A percentile compares a stretch with the other conserved stretches of the same genome.
phyloP scores from a whole-genome alignment of 2,888 invertebrate species.

The Yponomeuta plumbellus region DNA sequence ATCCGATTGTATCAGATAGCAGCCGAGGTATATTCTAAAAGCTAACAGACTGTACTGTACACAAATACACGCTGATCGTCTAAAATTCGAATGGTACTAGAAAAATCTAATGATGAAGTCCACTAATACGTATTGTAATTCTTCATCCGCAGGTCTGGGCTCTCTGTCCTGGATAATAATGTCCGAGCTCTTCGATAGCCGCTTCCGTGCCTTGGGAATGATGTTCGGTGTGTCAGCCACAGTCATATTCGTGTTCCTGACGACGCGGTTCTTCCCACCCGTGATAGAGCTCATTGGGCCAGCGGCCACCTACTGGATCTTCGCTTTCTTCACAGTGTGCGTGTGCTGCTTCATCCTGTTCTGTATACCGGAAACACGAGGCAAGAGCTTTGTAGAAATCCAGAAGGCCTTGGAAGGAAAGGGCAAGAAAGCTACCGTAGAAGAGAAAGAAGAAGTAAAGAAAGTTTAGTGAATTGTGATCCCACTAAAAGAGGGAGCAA shows the following conservation, averaged over 20 bases:
- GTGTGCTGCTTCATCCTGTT: conserved; percentile 16
- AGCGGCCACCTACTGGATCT: conserved; percentile 19
- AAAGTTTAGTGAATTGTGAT: too few species aligned
- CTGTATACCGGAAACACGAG: conserved; percentile 20
- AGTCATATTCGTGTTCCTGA: background rate
- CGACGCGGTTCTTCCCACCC: conserved; percentile 16
- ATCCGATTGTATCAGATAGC: too few species aligned
- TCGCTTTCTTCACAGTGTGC: conserved; percentile 13
- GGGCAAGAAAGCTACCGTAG: too few species aligned
- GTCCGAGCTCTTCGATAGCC: conserved; percentile 19
- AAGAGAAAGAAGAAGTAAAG: too few species aligned
- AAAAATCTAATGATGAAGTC: too few species aligned
- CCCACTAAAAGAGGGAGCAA: too few species aligned
- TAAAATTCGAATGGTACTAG: too few species aligned
- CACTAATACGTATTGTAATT: too few species aligned
- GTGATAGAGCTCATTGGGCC: conserved; percentile 14
- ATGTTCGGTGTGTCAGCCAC: background rate
- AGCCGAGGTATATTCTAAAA: too few species aligned
- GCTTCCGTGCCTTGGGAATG: conserved; percentile 18
- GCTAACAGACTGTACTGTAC: too few species aligned
- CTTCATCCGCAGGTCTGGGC: conserved; percentile 17
- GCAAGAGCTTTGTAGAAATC: background rate
- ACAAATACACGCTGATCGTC: too few species aligned
- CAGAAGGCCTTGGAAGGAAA: background rate
- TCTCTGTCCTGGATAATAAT: conserved; percentile 18